Base-by-base conservation (phyloP, 2,888 invertebrate genomes). In the Heliconius sara region DNA sequence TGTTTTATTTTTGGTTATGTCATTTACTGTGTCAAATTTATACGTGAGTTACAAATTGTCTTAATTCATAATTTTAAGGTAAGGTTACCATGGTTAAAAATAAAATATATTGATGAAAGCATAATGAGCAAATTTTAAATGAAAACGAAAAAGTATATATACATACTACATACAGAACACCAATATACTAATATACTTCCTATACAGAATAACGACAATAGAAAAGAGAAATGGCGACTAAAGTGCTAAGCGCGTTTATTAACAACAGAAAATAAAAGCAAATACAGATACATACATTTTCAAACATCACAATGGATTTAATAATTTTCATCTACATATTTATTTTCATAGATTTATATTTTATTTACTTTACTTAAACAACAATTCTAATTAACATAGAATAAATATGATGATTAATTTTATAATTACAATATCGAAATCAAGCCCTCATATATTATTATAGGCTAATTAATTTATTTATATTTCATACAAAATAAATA, bases 1-100 rank as follows among this genome's bases (percentile, higher is more conserved):
- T 27, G 12, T 71, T n/a, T 72, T 70, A 43, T 25, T 25, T 70
- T 70, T 70, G 43, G 25, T 70, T 70, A 70, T 70, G 70, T 25
- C 70, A 70, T 47, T 67, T 43, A 70, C 16, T 47, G 43, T 70
- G 70, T 70, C 70, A 70, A 70, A 47, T 16, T 47, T 43, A 43
- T 43, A 27, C 16, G 3, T 16, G 7, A 39, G 10, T n/a, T 25
- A 43, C 13, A 43, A 13, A 39, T 19, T 47, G 7, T 39, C 39
- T n/a, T 47, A 47, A 47, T 10, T 10, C 1, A 39, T 39, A 39
- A 39, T 39, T 39, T 39, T 39, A 39, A 39, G 1, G 10, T 39
- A 39, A 39, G 13, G 6, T 43, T n/a, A 68, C 39, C 43, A 25
- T 39, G n/a, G 25, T 13, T 12, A 68, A 22, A 57, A 57, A 22